Evolutionary conservation across 1,140 invertebrate species (phyloP).

Genomic region (Heliconius nattereri): DNA sequence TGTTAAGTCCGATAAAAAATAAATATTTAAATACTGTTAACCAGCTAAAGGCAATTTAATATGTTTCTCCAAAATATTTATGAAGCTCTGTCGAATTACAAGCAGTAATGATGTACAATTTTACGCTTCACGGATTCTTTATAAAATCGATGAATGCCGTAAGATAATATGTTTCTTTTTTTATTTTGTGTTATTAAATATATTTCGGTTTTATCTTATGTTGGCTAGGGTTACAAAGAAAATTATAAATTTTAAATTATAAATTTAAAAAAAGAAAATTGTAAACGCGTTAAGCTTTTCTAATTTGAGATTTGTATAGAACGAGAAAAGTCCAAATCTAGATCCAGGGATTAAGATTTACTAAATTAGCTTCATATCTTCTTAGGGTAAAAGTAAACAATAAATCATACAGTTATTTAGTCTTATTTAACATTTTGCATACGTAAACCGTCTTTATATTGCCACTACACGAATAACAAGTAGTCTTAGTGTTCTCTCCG

Average conservation of each 20-base stretch:
- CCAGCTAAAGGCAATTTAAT: neutral
- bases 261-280: too few relatives aligned
- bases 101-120: conserved; percentile 6
- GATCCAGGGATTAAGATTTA: too few relatives aligned
- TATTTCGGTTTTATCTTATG: neutral
- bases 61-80: conserved; percentile 8
- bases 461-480: neutral
- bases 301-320: neutral
- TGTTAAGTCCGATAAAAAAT: neutral
- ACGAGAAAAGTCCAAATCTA: too few relatives aligned
- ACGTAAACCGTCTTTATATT: neutral
- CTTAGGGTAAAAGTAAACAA: too few relatives aligned
- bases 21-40: neutral
- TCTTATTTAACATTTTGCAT: neutral
- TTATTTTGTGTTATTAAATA: neutral
- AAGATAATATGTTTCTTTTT: neutral
- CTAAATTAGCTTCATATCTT: too few relatives aligned
- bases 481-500: neutral
- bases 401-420: neutral
- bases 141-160: neutral
- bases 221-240: neutral
- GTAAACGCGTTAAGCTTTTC: too few relatives aligned
- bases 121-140: neutral
- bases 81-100: neutral
- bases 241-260: too few relatives aligned